A percentile compares a stretch with the other conserved stretches of the same genome.
phyloP scores from a whole-genome alignment of 1,140 invertebrate species.

The Caenorhabditis elegans region WBcel235 BX284603.4:1806501-1807000 shows the following conservation, averaged over 20 bases:
- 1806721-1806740: not conserved
- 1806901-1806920: too few species aligned
- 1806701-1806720: slow-evolving; percentile 2
- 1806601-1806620: too few species aligned
- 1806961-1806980: not conserved
- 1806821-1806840: not conserved
- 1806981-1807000: slow-evolving; percentile 21
- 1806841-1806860: not conserved
- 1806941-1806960: too few species aligned
- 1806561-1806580: slow-evolving; percentile 42
- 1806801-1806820: not conserved
- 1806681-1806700: too few species aligned
- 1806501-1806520: not conserved
- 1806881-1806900: too few species aligned
- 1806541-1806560: slow-evolving; percentile 45
- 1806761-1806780: not conserved
- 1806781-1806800: not conserved
- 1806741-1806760: too few species aligned
- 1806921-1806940: too few species aligned
- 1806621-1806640: too few species aligned
- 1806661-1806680: too few species aligned
- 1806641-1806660: too few species aligned
- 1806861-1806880: too few species aligned
- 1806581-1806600: slow-evolving; percentile 6
- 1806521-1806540: slow-evolving; percentile 19